Evolutionary conservation across 2,797 vertebrate species (phyloP).

Genomic region (Amblyraja radiata): DNA sequence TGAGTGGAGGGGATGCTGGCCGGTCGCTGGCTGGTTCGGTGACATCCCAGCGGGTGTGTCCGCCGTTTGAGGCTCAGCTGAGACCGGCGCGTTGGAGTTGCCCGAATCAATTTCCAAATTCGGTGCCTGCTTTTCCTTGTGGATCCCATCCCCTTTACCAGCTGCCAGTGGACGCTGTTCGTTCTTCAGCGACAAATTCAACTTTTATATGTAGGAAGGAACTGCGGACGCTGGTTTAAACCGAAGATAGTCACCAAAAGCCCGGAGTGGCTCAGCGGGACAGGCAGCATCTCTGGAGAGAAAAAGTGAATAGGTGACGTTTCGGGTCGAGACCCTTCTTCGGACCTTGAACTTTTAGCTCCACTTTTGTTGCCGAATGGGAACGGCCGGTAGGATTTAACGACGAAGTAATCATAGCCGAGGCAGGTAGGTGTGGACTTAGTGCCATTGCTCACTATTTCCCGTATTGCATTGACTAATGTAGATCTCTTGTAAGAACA

Average conservation of each 20-base stretch:
- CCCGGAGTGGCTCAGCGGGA: too few relatives aligned
- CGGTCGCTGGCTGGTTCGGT: not conserved
- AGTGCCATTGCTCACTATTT: not conserved
- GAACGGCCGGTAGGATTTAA: not conserved
- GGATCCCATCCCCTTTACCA: not conserved
- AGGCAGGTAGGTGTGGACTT: not conserved
- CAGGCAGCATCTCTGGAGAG: too few relatives aligned
- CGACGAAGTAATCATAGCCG: not conserved
- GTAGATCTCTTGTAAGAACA: not conserved
- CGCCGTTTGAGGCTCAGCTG: not conserved
- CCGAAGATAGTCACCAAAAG: too few relatives aligned
- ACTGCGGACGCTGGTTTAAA: too few relatives aligned
- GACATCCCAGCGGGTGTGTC: too few relatives aligned
- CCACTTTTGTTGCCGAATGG: slow-evolving; percentile 7
- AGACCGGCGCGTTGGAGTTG: not conserved
- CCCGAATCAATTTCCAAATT: not conserved
- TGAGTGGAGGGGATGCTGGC: too few relatives aligned
- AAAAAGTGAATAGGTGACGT: too few relatives aligned
- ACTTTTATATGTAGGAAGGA: not conserved
- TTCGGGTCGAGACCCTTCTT: too few relatives aligned
- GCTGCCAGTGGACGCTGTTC: not conserved
- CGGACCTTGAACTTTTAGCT: not conserved
- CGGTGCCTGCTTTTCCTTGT: not conserved
- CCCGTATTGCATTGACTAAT: not conserved
- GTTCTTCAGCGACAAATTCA: not conserved